These are phyloP conservation scores for Leptinotarsa haldemani DNA, from an alignment of 2,888 invertebrate genomes.

Conservation along the genomic window DNA sequence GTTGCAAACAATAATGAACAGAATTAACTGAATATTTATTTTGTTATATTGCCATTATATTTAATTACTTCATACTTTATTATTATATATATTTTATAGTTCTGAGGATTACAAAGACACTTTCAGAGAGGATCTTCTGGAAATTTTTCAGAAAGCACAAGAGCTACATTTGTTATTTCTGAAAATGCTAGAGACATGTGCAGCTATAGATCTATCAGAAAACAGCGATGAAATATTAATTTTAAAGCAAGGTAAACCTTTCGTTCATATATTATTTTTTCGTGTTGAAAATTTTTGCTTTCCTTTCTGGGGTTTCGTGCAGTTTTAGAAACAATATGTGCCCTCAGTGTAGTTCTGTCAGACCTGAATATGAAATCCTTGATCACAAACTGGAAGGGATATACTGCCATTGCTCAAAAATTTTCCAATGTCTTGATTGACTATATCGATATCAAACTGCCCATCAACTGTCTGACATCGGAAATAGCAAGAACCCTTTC, in stretches of 20 bases:
- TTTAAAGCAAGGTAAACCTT: conserved; percentile 46
- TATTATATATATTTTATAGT: conserved; percentile 44
- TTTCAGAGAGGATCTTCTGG: conserved; percentile 50
- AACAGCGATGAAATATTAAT: conserved; percentile 41
- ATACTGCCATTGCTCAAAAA: conserved; percentile 66
- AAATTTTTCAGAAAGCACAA: conserved; percentile 51
- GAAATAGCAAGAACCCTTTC: conserved; percentile 52
- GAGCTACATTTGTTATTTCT: conserved; percentile 50
- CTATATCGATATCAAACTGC: conserved; percentile 54
- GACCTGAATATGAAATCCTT: conserved; percentile 69
- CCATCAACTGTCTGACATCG: conserved; percentile 42
- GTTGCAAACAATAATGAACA: too few relatives aligned
- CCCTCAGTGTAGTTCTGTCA: conserved; percentile 67
- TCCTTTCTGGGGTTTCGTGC: background rate
- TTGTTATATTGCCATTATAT: too few relatives aligned
- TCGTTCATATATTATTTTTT: background rate
- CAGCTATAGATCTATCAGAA: conserved; percentile 34
- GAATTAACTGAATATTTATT: too few relatives aligned
- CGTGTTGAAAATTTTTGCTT: background rate
- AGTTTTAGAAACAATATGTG: conserved; percentile 67
- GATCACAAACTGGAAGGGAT: conserved; percentile 71
- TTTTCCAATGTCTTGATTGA: conserved; percentile 63
- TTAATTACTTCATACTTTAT: too few relatives aligned
- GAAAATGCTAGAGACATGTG: conserved; percentile 46
- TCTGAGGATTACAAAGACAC: conserved; percentile 49